These are phyloP conservation scores for Rhipidura dahli DNA, from an alignment of 2,113 vertebrate genomes.

Conservation along the genomic window DNA sequence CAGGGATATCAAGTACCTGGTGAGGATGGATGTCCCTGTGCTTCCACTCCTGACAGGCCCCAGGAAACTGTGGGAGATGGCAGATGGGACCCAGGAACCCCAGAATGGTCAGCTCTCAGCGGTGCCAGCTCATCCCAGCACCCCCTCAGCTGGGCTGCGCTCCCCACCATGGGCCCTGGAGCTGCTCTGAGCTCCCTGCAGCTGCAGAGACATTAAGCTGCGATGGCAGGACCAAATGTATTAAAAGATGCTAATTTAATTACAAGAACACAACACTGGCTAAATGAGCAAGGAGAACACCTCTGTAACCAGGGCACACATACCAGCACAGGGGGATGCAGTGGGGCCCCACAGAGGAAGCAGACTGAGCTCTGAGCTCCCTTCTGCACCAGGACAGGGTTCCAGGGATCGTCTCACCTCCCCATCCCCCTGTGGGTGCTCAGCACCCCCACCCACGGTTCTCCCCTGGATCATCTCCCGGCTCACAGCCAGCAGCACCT, in stretches of 20 bases:
- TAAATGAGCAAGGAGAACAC: background rate
- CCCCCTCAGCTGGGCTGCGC: rapidly evolving
- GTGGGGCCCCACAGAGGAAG: rapidly evolving
- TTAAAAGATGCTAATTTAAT: conserved; percentile 30
- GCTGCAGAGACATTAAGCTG: background rate
- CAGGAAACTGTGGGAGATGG: background rate
- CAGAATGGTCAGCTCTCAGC: rapidly evolving
- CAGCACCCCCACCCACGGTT: rapidly evolving
- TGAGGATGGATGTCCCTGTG: background rate
- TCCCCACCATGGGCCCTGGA: rapidly evolving
- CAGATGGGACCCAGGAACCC: background rate
- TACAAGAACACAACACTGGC: background rate
- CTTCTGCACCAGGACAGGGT: rapidly evolving
- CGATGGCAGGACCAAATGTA: background rate
- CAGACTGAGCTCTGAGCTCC: background rate
- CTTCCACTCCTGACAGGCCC: background rate
- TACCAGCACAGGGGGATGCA: rapidly evolving
- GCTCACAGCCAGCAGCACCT: background rate
- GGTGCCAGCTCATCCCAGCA: background rate
- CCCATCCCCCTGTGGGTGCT: rapidly evolving
- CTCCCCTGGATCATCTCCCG: background rate
- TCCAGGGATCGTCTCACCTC: background rate
- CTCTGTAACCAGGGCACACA: background rate
- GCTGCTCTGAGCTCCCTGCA: background rate
- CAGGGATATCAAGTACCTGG: rapidly evolving